A percentile compares a stretch with the other conserved stretches of the same genome.
phyloP scores from a whole-genome alignment of 2,797 vertebrate genomes.

The Sus cebifrons region DNA sequence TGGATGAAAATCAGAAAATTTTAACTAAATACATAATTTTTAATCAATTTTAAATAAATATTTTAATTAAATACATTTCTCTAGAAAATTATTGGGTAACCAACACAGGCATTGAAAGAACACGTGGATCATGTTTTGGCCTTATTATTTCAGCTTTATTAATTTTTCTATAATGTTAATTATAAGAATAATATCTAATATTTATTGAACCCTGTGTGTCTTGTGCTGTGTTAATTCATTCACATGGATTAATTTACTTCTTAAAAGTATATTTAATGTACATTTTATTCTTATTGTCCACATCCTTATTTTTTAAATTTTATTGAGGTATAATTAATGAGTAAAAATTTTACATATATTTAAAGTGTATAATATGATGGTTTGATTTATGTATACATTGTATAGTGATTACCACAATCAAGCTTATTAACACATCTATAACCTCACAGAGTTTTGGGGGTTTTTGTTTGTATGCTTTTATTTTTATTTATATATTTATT shows the following conservation, averaged over 20 bases:
- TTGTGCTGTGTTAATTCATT: neutral
- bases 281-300: neutral
- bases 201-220: neutral
- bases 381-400: neutral
- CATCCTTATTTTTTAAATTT: neutral
- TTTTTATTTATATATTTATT: no score
- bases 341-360: neutral
- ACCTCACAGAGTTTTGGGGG: neutral
- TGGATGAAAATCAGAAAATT: constrained; percentile 3
- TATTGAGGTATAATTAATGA: neutral
- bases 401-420: neutral
- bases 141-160: neutral
- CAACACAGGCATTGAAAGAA: neutral
- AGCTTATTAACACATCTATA: neutral
- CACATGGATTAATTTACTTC: neutral
- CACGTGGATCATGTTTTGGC: neutral
- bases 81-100: neutral
- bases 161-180: neutral
- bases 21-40: neutral
- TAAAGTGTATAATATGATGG: neutral
- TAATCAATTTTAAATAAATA: neutral
- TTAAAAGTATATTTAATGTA: neutral
- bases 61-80: neutral
- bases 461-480: neutral
- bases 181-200: neutral